phyloP scores from a whole-genome alignment of 2,888 invertebrate genomes.

The Ctenicera cuprea region DNA sequence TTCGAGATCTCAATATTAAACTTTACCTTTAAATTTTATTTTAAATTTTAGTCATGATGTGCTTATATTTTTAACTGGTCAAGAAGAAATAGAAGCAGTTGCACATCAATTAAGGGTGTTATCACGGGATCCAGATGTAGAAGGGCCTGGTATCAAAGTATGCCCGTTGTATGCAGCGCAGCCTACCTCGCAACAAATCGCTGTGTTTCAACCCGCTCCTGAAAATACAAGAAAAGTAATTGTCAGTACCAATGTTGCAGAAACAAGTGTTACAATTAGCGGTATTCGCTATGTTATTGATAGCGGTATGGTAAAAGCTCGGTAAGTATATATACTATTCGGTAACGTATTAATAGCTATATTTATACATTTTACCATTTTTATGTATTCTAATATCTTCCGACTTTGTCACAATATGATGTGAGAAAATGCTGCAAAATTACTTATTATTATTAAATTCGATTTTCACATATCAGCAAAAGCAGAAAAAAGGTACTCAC shows the following conservation, averaged over 20 bases:
- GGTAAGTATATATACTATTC: constrained; percentile 73
- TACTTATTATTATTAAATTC: too few relatives aligned
- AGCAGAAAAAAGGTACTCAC: too few relatives aligned
- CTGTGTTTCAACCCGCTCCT: constrained; percentile 86
- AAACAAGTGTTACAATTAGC: constrained; percentile 97
- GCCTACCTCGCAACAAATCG: constrained; percentile 89
- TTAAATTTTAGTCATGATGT: constrained; percentile 86
- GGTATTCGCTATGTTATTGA: constrained; percentile 95
- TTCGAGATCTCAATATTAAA: neutral
- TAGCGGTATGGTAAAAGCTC: constrained; percentile 92
- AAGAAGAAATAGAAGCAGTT: constrained; percentile 96
- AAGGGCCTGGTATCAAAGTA: constrained; percentile 82
- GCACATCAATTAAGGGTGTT: constrained; percentile 84
- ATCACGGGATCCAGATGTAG: constrained; percentile 79
- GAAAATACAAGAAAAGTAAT: constrained; percentile 91
- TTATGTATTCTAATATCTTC: too few relatives aligned
- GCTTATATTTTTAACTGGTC: constrained; percentile 95
- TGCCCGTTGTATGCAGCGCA: constrained; percentile 95
- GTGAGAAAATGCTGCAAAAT: too few relatives aligned
- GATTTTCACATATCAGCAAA: too few relatives aligned
- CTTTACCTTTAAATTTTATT: neutral
- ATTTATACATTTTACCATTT: too few relatives aligned
- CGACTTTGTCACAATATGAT: too few relatives aligned
- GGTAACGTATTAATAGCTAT: too few relatives aligned
- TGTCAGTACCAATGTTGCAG: constrained; percentile 97